These are phyloP conservation scores for Mamestra configurata DNA, from an alignment of 1,140 invertebrate genomes.

Conservation along the genomic window DNA sequence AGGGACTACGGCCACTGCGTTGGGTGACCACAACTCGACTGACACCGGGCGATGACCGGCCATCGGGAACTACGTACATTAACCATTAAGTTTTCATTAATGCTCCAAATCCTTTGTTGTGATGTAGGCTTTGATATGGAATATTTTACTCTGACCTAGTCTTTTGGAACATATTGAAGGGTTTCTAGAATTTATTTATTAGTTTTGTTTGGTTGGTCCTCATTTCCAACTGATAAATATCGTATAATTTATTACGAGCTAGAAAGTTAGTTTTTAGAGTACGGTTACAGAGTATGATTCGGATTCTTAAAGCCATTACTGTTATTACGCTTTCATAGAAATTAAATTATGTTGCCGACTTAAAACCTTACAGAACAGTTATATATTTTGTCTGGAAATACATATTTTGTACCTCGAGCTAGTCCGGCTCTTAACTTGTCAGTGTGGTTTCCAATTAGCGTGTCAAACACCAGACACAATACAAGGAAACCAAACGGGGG, in stretches of 20 bases:
- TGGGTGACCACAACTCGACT: conserved; percentile 45
- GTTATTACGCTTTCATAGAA: too few relatives aligned
- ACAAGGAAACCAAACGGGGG: not conserved
- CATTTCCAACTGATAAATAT: not conserved
- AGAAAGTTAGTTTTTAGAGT: not conserved
- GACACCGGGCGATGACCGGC: conserved; percentile 61
- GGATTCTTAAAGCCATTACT: too few relatives aligned
- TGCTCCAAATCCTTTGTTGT: conserved; percentile 52
- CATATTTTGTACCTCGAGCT: too few relatives aligned
- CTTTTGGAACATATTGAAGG: not conserved
- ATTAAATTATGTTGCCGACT: too few relatives aligned
- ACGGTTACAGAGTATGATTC: too few relatives aligned
- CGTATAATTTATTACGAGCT: not conserved
- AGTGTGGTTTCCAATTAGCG: not conserved
- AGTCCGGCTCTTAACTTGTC: too few relatives aligned
- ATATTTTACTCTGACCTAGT: conserved; percentile 35
- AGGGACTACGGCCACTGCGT: conserved; percentile 30
- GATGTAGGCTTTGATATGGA: not conserved
- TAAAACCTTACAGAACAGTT: too few relatives aligned
- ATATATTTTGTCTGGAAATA: too few relatives aligned
- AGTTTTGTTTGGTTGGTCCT: not conserved
- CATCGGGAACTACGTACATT: conserved; percentile 13
- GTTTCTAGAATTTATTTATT: not conserved
- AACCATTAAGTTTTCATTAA: conserved; percentile 52
- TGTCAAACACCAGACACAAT: not conserved